Conservation (phyloP, 1,140 invertebrate genomes). For the Nebria ingens region DNA sequence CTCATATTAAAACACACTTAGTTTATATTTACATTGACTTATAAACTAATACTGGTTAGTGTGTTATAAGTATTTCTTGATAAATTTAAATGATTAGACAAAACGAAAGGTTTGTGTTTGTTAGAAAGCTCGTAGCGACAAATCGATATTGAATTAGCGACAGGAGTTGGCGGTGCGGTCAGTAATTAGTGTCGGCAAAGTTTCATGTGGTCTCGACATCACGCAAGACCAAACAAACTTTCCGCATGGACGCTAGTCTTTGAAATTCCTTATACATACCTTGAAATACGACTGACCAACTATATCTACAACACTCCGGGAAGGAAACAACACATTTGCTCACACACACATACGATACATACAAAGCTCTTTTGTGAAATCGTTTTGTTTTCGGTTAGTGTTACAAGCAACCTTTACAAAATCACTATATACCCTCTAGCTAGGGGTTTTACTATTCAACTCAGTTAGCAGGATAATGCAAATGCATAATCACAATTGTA, state of each 20-base stretch:
- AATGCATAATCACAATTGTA: too few species aligned
- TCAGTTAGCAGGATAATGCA: too few species aligned
- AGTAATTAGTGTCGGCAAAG: constrained; percentile 1
- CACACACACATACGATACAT: not conserved
- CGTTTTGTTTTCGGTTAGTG: constrained; percentile 2
- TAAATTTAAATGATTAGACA: too few species aligned
- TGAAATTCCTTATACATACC: not conserved
- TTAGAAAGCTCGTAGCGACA: not conserved
- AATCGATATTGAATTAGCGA: constrained; percentile 7
- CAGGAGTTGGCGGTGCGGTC: not conserved
- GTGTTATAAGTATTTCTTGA: too few species aligned
- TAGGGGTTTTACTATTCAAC: too few species aligned
- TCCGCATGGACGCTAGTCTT: not conserved
- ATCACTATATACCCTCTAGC: too few species aligned
- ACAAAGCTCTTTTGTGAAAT: not conserved
- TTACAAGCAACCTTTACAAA: too few species aligned
- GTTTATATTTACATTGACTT: too few species aligned
- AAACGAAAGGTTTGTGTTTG: too few species aligned
- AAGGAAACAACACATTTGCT: constrained; percentile 7
- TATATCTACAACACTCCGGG: not conserved
- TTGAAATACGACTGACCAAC: too few species aligned
- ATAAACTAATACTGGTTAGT: too few species aligned
- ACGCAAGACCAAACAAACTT: not conserved
- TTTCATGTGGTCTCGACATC: not conserved
- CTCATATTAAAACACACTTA: too few species aligned